These are phyloP conservation scores for Acanthochromis polyacanthus DNA, from an alignment of 2,113 vertebrate species.

Conservation along the genomic window DNA sequence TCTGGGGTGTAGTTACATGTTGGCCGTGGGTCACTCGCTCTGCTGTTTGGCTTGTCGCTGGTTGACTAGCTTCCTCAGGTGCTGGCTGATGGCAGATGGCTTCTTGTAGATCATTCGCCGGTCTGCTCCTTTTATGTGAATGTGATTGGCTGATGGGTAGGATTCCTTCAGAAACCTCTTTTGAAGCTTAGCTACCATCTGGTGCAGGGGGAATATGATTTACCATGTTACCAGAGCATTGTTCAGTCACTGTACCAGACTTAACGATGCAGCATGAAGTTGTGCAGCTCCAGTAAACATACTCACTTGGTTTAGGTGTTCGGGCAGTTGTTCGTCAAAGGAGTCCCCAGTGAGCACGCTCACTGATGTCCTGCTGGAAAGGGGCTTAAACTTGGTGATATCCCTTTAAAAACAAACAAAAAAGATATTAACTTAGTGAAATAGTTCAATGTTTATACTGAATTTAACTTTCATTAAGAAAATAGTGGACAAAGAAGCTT, in stretches of 20 bases:
- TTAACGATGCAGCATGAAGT: conserved; percentile 20
- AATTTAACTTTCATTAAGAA: not conserved
- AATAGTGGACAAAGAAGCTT: rapidly evolving
- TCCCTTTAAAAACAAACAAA: conserved; percentile 71
- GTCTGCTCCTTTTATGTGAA: conserved; percentile 84
- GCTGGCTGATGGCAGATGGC: conserved; percentile 82
- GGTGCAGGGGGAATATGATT: conserved; percentile 57
- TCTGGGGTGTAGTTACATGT: conserved; percentile 29
- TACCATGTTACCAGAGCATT: conserved; percentile 40
- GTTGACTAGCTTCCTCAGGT: conserved; percentile 84
- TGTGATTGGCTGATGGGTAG: conserved; percentile 83
- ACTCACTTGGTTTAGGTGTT: conserved; percentile 84
- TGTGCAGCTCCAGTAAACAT: conserved; percentile 8
- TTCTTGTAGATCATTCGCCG: conserved; percentile 86
- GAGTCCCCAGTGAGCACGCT: conserved; percentile 83
- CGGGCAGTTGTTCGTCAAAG: conserved; percentile 82
- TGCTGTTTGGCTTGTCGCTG: conserved; percentile 81
- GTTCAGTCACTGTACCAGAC: conserved; percentile 24
- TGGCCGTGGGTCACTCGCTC: conserved; percentile 76
- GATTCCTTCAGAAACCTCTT: conserved; percentile 82
- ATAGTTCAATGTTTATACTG: too few species aligned
- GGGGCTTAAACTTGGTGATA: conserved; percentile 84
- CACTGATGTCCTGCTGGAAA: conserved; percentile 81
- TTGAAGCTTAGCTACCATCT: conserved; percentile 86
- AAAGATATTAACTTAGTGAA: too few species aligned